Evolutionary conservation across 53 echinoderm and acorn worm genomes (phyloP), one percentile per base, ranked within the genome.

Genomic region (Echinarachnius parma): DNA sequence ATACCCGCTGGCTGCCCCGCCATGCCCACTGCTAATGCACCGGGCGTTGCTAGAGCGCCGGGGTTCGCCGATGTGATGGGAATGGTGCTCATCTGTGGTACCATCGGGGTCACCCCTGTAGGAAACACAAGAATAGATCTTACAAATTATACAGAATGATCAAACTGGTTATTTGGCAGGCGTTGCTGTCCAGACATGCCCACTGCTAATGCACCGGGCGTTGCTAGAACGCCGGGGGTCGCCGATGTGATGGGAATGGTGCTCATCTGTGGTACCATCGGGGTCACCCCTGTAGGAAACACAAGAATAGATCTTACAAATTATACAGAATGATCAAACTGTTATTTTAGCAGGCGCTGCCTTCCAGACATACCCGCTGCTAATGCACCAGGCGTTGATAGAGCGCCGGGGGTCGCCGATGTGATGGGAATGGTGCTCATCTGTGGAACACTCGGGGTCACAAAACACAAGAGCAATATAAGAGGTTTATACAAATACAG

Each of bases 21-120:
- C 32, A 69, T 8, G 24, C 69, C 69, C 14, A 53, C 22, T 0
- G 66, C 20, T 48, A 66, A 27, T 5, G 31, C 66, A 1, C 50
- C 29, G 9, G 53, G 19, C 11, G 50, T 32, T 21, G 69, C 25
- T 1, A 50, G 69, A 37, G 52, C 32, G 31, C 50, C 50, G 2
- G 69, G 50, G 20, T 34, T 27, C 23, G 69, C 45, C 10, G 85
- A 66, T 47, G 92, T 82, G 36, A 92, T 87, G 15, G 92, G 84
- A 45, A 92, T 69, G 8, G 92, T 92, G 31, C 82, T 81, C 33
- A 92, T 79, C 4, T 84, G 84, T 18, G 92, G 92, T 23, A 78
- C 78, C 59, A 92, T 75, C 0, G 98, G 98, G 3, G 98, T 91
- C 22, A 98, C 98, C n/a, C 91, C 91, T 91, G 80, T 9, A 34